phyloP scores from a whole-genome alignment of 2,113 vertebrate species.

The Dicrurus megarhynchus region DNA sequence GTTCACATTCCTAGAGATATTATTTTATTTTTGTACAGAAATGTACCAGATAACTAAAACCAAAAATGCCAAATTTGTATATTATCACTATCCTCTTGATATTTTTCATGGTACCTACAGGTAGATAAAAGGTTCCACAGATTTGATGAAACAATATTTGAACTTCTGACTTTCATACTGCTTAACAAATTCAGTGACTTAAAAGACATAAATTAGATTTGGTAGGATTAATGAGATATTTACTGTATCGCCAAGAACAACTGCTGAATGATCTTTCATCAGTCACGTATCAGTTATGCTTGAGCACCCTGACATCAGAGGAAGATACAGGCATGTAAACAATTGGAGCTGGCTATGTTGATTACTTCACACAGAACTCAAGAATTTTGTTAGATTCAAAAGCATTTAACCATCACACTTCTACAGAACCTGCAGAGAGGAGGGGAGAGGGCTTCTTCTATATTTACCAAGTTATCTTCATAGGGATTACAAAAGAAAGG shows the following conservation, averaged over 20 bases:
- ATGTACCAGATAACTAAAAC: slow-evolving; percentile 57
- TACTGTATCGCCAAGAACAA: background rate
- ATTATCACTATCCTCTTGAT: slow-evolving; percentile 1
- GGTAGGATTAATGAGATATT: slow-evolving; percentile 35
- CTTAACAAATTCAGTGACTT: slow-evolving; percentile 40
- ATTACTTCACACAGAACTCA: slow-evolving; percentile 45
- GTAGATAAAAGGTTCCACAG: slow-evolving; percentile 36
- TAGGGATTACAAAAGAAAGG: slow-evolving; percentile 52
- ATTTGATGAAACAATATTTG: slow-evolving; percentile 22
- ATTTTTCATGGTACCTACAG: slow-evolving; percentile 47
- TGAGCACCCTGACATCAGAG: background rate
- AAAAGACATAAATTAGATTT: slow-evolving; percentile 47
- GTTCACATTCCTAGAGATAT: slow-evolving; percentile 63
- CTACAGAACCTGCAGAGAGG: slow-evolving; percentile 54
- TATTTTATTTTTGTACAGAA: slow-evolving; percentile 53
- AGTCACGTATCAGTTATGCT: background rate
- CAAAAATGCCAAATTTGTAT: slow-evolving; percentile 32
- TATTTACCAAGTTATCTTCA: slow-evolving; percentile 20
- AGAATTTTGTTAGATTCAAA: slow-evolving; percentile 25
- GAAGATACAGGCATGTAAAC: slow-evolving; percentile 50
- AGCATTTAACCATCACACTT: slow-evolving; percentile 25
- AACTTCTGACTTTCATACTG: slow-evolving; percentile 24
- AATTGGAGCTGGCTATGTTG: slow-evolving; percentile 46
- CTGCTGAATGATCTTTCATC: background rate
- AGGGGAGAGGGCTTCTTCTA: slow-evolving; percentile 23